These are phyloP conservation scores for Archilochus colubris DNA, from an alignment of 2,113 vertebrate species.

Conservation along the genomic window DNA sequence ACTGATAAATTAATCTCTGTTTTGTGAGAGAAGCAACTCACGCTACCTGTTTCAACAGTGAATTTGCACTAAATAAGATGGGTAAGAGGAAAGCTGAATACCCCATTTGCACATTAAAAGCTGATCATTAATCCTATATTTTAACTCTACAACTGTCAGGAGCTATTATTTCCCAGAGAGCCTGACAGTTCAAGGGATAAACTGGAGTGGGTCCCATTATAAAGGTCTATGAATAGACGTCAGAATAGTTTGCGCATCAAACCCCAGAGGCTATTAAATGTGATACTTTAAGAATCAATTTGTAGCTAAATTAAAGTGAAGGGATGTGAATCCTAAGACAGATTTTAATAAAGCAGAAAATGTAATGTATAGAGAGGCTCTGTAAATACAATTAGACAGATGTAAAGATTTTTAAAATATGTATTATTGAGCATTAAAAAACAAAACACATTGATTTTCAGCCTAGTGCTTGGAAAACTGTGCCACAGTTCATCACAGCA, in stretches of 20 bases:
- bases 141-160: constrained; percentile 69
- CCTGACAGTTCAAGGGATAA: constrained; percentile 62
- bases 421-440: background rate
- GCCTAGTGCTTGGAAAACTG: constrained; percentile 25
- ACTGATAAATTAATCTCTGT: background rate
- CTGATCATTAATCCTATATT: constrained; percentile 74
- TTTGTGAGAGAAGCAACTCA: constrained; percentile 3
- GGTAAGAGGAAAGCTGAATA: constrained; percentile 31
- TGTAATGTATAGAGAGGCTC: background rate
- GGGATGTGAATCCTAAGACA: background rate
- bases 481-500: background rate
- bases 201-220: constrained; percentile 58
- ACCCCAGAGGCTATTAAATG: constrained; percentile 59
- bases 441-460: background rate
- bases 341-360: constrained; percentile 55
- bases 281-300: constrained; percentile 47
- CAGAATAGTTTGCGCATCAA: constrained; percentile 41
- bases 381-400: constrained; percentile 36
- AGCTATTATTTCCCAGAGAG: constrained; percentile 63
- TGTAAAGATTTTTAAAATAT: background rate
- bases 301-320: constrained; percentile 49
- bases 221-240: constrained; percentile 56
- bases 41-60: constrained; percentile 46
- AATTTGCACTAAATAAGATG: constrained; percentile 61
- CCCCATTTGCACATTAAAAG: constrained; percentile 72